Base-by-base conservation (phyloP, 1,140 invertebrate species). In the Rhizoglyphus robini region DNA sequence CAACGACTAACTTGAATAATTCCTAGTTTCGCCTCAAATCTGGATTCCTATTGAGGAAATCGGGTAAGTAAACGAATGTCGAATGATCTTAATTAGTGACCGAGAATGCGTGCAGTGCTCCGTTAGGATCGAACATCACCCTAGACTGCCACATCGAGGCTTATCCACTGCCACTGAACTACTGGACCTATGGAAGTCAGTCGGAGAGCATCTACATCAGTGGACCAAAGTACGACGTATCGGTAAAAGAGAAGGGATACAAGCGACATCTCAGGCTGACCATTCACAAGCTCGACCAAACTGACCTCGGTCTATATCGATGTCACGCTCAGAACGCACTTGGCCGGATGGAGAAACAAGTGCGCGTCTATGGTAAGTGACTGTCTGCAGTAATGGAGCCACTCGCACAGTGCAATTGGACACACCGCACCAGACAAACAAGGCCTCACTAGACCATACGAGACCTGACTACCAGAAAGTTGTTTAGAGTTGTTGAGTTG, bases 311-410 rank as follows among this genome's bases (percentile, higher is more conserved):
- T 20, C 83, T 83, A 0, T 94, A 93, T 77, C 80, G 87, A 71
- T 96, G 92, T 73, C 85, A 90, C 47, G 88, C 90, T 5, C 90
- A 91, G 71, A 96, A 95, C 78, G 88, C 88, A 3, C 79, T 94
- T 1, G 91, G 91, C 67, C 87, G 91, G 76, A 92, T 88, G 11
- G 89, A 93, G 74, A 88, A 89, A 59, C 85, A 84, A 49, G 92
- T 94, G 72, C 82, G 87, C 71, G 79, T 93, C 51, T 92, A 92
- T 75, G 86, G 89, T 92, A 81, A 88, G 87, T 34, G 2, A 38
- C 31, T n/a, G n/a, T n/a, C n/a, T n/a, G n/a, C n/a, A n/a, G n/a
- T n/a, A 15, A 15, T 46, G 41, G 41, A n/a, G n/a, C n/a, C n/a
- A n/a, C n/a, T n/a, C n/a, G n/a, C n/a, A n/a, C n/a, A n/a, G n/a